Evolutionary conservation across 1,140 invertebrate genomes (phyloP), one percentile per base, ranked within the genome.

Genomic region (Hylaeus anthracinus): DNA sequence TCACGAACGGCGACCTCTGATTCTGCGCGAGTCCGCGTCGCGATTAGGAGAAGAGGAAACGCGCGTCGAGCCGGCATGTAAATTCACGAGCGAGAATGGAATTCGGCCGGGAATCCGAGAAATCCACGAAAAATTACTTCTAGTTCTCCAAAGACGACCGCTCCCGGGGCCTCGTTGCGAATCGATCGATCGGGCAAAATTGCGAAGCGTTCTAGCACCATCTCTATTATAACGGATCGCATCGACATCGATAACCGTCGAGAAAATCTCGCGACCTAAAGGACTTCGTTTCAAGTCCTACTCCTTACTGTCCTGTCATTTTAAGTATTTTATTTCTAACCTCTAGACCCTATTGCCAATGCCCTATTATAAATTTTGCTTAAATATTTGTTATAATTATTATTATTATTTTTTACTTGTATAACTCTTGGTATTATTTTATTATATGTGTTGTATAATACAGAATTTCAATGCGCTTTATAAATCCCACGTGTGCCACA

Each of bases 1-100:
- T 93, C 6, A 89, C 91, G 12, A 93, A 93, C 69, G 92, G 91
- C 67, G 90, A 92, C 65, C 88, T 91, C 65, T 92, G 89, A 92
- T 84, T 71, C 51, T 26, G 12, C 58, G 45, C 37, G 3, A 10
- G 5, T 12, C 9, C 58, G 39, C 9, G 6, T 72, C 73, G 63
- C 65, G 65, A 80, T 66, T 79, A 79, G 41, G 15, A 8, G 53
- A 56, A 41, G 26, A n/a, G 5, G 37, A n/a, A 6, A 39, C n/a
- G 8, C 45, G 37, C 41, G 39, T 15, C 45, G 65, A 48, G 65
- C 41, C 43, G 37, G 26, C 9, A 3, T 66, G 64, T 48, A 10
- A 53, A 67, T 67, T 26, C 45, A 10, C n/a, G 45, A 67, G 45
- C 48, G 26, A 51, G 51, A 53, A 26, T 26, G 61, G 61, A 43